phyloP scores from a whole-genome alignment of 2,888 invertebrate species.

The Lysandra coridon region DNA sequence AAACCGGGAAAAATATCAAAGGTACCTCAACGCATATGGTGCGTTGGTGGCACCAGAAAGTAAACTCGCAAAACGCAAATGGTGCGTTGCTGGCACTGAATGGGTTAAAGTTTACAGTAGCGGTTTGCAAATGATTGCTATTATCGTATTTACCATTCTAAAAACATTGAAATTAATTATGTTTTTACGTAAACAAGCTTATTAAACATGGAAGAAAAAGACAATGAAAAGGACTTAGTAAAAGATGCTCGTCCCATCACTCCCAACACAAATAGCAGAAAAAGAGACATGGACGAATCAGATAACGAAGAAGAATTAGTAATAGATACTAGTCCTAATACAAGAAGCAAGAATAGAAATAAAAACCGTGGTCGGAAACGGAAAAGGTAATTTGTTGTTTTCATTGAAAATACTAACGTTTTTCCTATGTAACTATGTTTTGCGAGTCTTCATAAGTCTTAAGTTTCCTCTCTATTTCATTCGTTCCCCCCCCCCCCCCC shows the following conservation, averaged over 20 bases:
- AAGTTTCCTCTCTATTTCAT: background rate
- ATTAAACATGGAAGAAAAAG: no score
- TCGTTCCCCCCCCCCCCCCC: no score
- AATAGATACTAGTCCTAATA: constrained; percentile 34
- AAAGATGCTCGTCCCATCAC: background rate
- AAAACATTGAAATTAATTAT: no score
- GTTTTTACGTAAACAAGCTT: background rate
- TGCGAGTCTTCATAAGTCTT: background rate
- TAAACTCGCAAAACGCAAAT: no score
- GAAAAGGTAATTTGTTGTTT: constrained; percentile 51
- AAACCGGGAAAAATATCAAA: no score
- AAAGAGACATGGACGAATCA: constrained; percentile 35
- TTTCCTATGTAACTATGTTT: background rate
- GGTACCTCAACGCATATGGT: no score
- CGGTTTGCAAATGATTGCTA: no score
- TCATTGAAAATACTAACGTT: background rate
- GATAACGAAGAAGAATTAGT: constrained; percentile 38
- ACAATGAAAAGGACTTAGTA: constrained; percentile 4
- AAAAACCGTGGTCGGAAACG: constrained; percentile 58
- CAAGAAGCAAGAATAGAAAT: constrained; percentile 43
- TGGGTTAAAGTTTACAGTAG: no score
- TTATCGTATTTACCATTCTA: no score
- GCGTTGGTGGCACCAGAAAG: no score
- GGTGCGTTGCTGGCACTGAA: no score
- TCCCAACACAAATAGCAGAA: background rate